Evolutionary conservation across 2,797 vertebrate species (phyloP).

Genomic region (Ispidina picta): DNA sequence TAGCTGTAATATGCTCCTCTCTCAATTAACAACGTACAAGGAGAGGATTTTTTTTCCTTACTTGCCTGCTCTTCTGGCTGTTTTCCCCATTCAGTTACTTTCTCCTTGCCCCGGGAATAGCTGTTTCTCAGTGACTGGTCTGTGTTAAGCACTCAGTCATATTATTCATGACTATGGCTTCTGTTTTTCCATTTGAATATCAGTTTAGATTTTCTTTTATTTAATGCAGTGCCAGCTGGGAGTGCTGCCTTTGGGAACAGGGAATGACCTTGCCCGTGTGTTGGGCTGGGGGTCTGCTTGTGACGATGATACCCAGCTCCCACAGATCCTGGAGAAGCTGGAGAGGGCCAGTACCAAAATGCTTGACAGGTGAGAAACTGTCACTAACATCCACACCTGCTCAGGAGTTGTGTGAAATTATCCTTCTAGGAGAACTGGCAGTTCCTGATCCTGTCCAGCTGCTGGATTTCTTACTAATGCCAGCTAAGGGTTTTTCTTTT

Average conservation of each 20-base stretch:
- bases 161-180: not conserved
- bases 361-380: conserved; percentile 87
- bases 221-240: conserved; percentile 90
- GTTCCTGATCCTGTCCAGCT: not conserved
- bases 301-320: conserved; percentile 93
- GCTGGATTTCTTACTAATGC: not conserved
- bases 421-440: not conserved
- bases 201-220: not conserved
- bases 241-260: conserved; percentile 93
- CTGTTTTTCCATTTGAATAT: not conserved
- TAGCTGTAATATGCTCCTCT: not conserved
- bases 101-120: not conserved
- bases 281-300: conserved; percentile 96
- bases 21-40: not conserved
- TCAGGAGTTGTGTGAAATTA: not conserved
- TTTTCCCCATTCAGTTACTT: not conserved
- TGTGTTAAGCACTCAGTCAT: not conserved
- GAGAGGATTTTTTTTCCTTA: not conserved
- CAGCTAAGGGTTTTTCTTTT: not conserved
- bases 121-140: not conserved
- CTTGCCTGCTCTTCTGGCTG: not conserved
- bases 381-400: not conserved
- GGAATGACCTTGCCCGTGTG: conserved; percentile 94
- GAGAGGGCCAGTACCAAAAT: conserved; percentile 97
- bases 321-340: conserved; percentile 95